Base-by-base conservation (phyloP, 1,140 invertebrate genomes). In the Drosophila mauritiana region DNA sequence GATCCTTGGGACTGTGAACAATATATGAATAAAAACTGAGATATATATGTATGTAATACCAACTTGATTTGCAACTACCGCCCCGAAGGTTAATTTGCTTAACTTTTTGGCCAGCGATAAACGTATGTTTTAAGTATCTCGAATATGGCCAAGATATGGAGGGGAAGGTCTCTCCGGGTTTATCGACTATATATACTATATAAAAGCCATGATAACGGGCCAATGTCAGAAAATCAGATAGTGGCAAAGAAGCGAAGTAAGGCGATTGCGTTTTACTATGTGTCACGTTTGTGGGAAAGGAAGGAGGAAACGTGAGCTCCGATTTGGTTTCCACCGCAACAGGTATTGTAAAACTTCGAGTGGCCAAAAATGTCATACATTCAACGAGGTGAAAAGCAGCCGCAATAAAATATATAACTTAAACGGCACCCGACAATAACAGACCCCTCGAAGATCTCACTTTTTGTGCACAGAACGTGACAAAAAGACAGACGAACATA, bases 401-500 rank as follows among this genome's bases (percentile, higher is more conserved):
- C 48, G 49, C 20, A 34, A 48, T 37, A 39, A 37, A 58, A 57
- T n/a, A 25, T n/a, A 31, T 15, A 49, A 49, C 46, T 49, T 15
- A 49, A 49, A 49, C 49, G 62, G 8, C 48, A 54, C 58, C 61
- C 70, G 56, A 45, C 59, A 54, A 58, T 39, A 49, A 58, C 27
- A 59, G 78, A 63, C 81, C 73, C 75, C 65, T 65, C 61, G 54
- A 58, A 88, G 69, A 88, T 86, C 82, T 86, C 79, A 86, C 83
- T 86, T 88, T 84, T 83, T 80, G 48, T 68, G 68, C 54, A 58
- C 79, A 86, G 82, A 86, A 86, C 82, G 83, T 86, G 82, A 86
- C 82, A 86, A 86, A 88, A 75, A 61, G 54, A 56, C 61, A 58
- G 45, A 56, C 64, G 31, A 79, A 72, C 31, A 81, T 63, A 64